These are phyloP conservation scores for Mionectes olivaceus DNA, from an alignment of 2,797 vertebrate genomes.

Conservation along the genomic window DNA sequence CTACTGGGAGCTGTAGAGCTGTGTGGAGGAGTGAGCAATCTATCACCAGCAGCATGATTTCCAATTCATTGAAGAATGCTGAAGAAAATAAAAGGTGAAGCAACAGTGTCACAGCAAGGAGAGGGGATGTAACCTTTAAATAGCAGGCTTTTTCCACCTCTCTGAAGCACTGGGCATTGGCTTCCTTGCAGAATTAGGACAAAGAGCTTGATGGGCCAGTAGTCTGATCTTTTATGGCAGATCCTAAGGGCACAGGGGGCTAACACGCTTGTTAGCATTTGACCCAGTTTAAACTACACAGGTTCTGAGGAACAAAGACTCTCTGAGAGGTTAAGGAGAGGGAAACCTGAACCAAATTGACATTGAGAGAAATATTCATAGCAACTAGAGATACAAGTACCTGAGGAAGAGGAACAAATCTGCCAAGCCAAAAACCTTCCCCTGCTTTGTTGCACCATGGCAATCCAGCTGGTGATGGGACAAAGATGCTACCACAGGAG, in stretches of 20 bases:
- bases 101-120: not conserved
- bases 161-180: not conserved
- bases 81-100: constrained; percentile 35
- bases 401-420: not conserved
- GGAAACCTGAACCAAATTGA: not conserved
- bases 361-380: not conserved
- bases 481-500: not conserved
- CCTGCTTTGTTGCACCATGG: not conserved
- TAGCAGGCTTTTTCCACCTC: not conserved
- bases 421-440: not conserved
- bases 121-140: not conserved
- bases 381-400: not conserved
- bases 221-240: constrained; percentile 37
- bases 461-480: not conserved
- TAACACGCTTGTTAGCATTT: not conserved
- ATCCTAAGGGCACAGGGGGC: not conserved
- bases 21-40: not conserved
- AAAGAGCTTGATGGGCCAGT: not conserved
- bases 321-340: not conserved
- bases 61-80: not conserved
- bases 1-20: not conserved
- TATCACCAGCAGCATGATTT: not conserved
- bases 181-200: constrained; percentile 17
- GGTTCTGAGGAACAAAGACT: constrained; percentile 8
- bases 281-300: constrained; percentile 36